A percentile compares a stretch with the other conserved stretches of the same genome.
Evolutionary conservation across 2,888 invertebrate species (phyloP).

Genomic region (Lithophane ornitopus): DNA sequence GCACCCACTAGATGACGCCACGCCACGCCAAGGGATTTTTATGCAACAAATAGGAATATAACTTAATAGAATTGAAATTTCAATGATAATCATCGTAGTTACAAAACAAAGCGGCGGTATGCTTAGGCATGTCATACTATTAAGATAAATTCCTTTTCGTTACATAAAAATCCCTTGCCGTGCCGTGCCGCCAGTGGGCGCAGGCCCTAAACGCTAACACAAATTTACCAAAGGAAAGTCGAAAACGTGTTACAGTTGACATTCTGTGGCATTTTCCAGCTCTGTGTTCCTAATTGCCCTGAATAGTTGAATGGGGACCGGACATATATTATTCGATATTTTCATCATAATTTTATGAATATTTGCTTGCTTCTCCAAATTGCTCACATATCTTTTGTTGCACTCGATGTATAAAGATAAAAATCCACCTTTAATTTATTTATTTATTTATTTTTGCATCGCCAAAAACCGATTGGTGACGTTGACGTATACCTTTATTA

Average conservation of each 20-base stretch:
- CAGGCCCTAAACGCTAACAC: conserved; percentile 43
- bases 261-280: conserved; percentile 43
- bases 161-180: background rate
- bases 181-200: background rate
- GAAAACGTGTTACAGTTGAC: conserved; percentile 51
- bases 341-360: background rate
- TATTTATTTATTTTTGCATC: background rate
- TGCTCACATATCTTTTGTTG: too few relatives aligned
- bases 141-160: background rate
- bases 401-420: too few relatives aligned
- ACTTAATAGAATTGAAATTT: too few relatives aligned
- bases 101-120: too few relatives aligned
- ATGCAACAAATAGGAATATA: background rate
- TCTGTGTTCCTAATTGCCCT: conserved; percentile 10
- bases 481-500: background rate
- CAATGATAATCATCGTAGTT: too few relatives aligned
- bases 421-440: too few relatives aligned
- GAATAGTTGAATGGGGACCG: background rate
- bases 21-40: background rate
- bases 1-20: background rate
- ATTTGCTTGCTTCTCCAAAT: background rate
- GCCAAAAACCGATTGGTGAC: background rate
- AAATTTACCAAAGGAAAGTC: conserved; percentile 57
- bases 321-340: background rate
- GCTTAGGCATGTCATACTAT: too few relatives aligned